Conservation (phyloP, 2,113 vertebrate genomes). For the Struthidea cinerea region DNA sequence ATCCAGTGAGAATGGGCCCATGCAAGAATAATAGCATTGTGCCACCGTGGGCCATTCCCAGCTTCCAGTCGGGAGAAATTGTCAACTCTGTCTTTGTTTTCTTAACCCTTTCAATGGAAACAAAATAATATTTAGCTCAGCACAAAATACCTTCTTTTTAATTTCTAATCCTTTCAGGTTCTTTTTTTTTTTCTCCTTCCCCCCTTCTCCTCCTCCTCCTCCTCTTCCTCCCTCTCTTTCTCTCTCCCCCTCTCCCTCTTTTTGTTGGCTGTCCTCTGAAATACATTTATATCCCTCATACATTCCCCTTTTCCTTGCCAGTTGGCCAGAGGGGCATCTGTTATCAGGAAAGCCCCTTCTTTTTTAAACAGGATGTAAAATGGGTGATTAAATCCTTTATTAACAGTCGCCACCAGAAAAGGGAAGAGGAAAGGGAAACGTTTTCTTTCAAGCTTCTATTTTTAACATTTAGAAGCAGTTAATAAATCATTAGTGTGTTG, state of each 20-base stretch:
- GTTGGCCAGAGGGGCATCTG: conserved; percentile 51
- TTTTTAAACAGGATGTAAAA: conserved; percentile 48
- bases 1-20: conserved; percentile 75
- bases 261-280: conserved; percentile 34
- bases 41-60: conserved; percentile 69
- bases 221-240: background rate
- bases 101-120: conserved; percentile 76
- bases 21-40: conserved; percentile 77
- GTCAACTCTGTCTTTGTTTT: conserved; percentile 72
- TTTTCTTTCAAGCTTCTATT: background rate
- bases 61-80: conserved; percentile 71
- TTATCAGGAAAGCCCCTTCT: conserved; percentile 41
- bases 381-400: conserved; percentile 28
- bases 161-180: conserved; percentile 72
- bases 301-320: conserved; percentile 1
- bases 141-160: conserved; percentile 71
- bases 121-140: conserved; percentile 78
- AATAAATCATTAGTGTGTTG: background rate
- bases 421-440: background rate
- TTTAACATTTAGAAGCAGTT: background rate
- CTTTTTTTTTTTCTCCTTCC: background rate
- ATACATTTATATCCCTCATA: conserved; percentile 48
- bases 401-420: background rate
- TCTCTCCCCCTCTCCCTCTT: background rate
- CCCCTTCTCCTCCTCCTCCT: background rate